Evolutionary conservation across 2,113 vertebrate genomes (phyloP).

Genomic region (Nothocercus nigrocapillus): DNA sequence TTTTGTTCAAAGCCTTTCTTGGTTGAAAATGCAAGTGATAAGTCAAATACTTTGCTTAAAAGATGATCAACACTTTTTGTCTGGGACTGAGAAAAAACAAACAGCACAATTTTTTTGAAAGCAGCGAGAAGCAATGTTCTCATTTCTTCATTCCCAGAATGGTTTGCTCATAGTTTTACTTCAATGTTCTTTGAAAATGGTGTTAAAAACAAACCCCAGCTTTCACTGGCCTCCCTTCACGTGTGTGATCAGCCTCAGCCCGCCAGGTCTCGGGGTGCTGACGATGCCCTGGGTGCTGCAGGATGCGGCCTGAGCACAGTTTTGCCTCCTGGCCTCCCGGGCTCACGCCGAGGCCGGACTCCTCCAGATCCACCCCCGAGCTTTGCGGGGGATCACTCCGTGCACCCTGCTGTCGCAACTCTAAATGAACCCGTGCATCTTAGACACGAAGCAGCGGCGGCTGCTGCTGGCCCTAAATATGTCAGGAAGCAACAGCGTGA

Average conservation of each 20-base stretch:
- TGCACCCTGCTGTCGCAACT: not conserved
- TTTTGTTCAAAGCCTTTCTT: conserved; percentile 31
- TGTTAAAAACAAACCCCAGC: not conserved
- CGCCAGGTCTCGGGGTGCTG: not conserved
- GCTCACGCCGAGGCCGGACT: not conserved
- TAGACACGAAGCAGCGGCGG: not conserved
- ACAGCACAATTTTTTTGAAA: not conserved
- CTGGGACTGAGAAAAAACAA: conserved; percentile 17
- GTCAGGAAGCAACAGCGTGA: not conserved
- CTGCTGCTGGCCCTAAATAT: not conserved
- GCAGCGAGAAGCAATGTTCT: not conserved
- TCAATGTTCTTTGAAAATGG: not conserved
- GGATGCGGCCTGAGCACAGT: not conserved
- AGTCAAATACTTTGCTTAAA: conserved; percentile 16
- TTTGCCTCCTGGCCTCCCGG: not conserved
- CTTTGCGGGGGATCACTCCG: not conserved
- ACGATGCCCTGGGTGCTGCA: not conserved
- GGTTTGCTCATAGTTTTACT: not conserved
- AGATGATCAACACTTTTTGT: conserved; percentile 2
- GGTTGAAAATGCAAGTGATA: conserved; percentile 37
- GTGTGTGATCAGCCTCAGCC: not conserved
- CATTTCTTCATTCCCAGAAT: not conserved
- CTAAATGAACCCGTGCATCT: not conserved
- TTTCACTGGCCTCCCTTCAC: not conserved
- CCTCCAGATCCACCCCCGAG: fast-evolving